Percentiles rank a stretch among this genome's conserved stretches.
phyloP scores from a whole-genome alignment of 2,113 vertebrate species.

The Ornithorhynchus anatinus region DNA sequence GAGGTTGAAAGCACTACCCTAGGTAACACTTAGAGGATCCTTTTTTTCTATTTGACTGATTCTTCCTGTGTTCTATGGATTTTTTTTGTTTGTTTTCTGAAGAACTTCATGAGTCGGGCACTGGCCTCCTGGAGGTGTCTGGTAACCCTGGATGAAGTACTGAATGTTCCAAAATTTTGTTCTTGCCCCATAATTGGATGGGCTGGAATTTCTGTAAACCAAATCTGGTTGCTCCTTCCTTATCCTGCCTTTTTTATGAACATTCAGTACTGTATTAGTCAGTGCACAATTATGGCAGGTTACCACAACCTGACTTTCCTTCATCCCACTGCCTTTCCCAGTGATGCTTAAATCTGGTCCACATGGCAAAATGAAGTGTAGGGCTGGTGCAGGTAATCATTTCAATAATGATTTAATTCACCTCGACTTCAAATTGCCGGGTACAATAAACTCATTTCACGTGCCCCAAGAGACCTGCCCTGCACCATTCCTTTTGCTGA shows the following conservation, averaged over 20 bases:
- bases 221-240: not conserved
- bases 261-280: not conserved
- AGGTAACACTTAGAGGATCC: too few species aligned
- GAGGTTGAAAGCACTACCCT: too few species aligned
- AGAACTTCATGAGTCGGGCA: too few species aligned
- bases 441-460: too few species aligned
- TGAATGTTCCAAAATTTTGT: not conserved
- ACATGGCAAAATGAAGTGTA: too few species aligned
- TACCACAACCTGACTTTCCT: not conserved
- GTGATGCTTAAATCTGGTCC: not conserved
- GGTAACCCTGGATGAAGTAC: not conserved
- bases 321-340: not conserved
- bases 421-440: too few species aligned
- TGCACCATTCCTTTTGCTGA: too few species aligned
- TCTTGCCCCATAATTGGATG: constrained; percentile 6
- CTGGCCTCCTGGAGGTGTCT: not conserved
- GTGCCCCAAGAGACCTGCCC: too few species aligned
- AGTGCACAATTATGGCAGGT: not conserved
- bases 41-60: too few species aligned
- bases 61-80: too few species aligned
- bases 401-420: too few species aligned
- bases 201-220: not conserved
- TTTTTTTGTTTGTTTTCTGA: too few species aligned
- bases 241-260: not conserved
- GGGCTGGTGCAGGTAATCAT: not conserved